phyloP scores from a whole-genome alignment of 92 coral and sea anemone genomes.

The Umimayanthus kanabou region DNA sequence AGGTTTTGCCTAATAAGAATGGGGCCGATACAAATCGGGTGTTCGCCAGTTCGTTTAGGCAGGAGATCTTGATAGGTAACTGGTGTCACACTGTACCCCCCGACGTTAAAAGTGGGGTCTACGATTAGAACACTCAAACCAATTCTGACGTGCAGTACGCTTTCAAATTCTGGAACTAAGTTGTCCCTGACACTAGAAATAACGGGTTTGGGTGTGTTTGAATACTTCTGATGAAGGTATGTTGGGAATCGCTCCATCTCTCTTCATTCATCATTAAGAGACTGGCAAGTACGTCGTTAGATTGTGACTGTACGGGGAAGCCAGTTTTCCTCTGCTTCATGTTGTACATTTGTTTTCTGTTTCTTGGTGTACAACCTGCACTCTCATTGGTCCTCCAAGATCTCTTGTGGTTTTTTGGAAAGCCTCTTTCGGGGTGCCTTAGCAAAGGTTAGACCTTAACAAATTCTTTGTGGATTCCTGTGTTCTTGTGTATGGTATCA shows the following conservation, averaged over 20 bases:
- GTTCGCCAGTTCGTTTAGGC: too few relatives aligned
- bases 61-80: background rate
- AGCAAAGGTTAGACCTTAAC: background rate
- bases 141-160: slow-evolving; percentile 54
- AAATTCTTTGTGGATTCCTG: background rate
- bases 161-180: slow-evolving; percentile 51
- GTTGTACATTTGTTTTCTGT: background rate
- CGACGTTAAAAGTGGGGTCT: slow-evolving; percentile 57
- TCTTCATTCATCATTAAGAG: background rate
- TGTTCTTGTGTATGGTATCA: background rate
- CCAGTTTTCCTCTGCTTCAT: background rate
- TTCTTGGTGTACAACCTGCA: background rate
- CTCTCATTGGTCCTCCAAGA: background rate
- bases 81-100: slow-evolving; percentile 48
- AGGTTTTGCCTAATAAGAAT: too few relatives aligned
- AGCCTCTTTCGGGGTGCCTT: background rate
- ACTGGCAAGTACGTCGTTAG: background rate
- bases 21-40: too few relatives aligned
- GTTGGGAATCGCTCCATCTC: background rate
- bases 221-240: background rate
- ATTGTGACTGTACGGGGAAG: background rate
- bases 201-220: background rate
- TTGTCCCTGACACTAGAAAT: background rate
- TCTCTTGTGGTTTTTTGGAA: background rate
- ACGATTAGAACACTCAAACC: slow-evolving; percentile 46